These are phyloP conservation scores for Drosophila teissieri DNA, from an alignment of 1,140 invertebrate genomes.

Conservation along the genomic window DNA sequence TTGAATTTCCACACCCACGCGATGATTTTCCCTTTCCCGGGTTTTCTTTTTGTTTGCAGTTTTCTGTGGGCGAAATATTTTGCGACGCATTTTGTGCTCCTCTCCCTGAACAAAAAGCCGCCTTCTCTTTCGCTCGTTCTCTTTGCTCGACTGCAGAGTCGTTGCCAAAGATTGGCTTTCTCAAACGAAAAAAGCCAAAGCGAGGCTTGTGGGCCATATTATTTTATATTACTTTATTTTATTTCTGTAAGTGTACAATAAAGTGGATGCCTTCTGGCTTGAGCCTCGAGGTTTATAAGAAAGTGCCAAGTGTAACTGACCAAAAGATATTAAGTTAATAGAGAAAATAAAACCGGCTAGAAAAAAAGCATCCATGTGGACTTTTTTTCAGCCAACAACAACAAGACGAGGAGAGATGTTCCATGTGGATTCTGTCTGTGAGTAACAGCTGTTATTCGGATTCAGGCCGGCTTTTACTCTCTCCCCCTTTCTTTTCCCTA, in stretches of 20 bases:
- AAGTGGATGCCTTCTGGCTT: constrained; percentile 47
- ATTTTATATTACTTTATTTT: constrained; percentile 18
- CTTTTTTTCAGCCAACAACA: constrained; percentile 24
- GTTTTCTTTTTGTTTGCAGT: constrained; percentile 56
- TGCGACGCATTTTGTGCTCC: constrained; percentile 74
- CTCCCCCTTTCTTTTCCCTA: neutral
- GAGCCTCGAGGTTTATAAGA: constrained; percentile 20
- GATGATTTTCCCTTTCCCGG: constrained; percentile 13
- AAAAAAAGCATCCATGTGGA: constrained; percentile 24
- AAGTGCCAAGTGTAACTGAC: constrained; percentile 29
- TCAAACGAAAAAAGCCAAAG: constrained; percentile 16
- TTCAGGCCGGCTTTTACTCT: constrained; percentile 35
- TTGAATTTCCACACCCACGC: constrained; percentile 44
- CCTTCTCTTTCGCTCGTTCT: constrained; percentile 24
- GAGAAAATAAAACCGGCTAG: constrained; percentile 25
- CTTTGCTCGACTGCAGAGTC: constrained; percentile 1
- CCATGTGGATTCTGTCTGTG: constrained; percentile 39
- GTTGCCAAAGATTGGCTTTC: constrained; percentile 63
- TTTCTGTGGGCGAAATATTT: constrained; percentile 56
- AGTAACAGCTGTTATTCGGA: constrained; percentile 50
- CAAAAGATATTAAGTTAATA: constrained; percentile 38
- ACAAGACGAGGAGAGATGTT: constrained; percentile 14
- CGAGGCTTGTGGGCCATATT: constrained; percentile 7
- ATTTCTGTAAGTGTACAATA: constrained; percentile 8
- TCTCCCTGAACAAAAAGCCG: constrained; percentile 35